These are phyloP conservation scores for Diorhabda carinulata DNA, from an alignment of 1,140 invertebrate species.

Conservation along the genomic window DNA sequence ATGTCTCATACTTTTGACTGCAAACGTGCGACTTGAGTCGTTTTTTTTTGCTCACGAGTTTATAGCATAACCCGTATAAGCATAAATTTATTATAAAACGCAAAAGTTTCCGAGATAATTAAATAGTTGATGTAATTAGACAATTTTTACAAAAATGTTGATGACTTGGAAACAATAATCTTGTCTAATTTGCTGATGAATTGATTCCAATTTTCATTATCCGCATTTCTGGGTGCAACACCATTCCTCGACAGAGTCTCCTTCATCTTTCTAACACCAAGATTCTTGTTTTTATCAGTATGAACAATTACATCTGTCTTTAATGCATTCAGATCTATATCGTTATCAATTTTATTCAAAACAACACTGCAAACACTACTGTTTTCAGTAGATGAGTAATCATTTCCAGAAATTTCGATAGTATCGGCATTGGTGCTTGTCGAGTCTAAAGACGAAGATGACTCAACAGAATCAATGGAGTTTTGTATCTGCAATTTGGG, in stretches of 20 bases:
- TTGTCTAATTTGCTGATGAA: slow-evolving; percentile 36
- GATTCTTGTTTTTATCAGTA: not conserved
- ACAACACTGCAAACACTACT: slow-evolving; percentile 1
- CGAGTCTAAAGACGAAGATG: not conserved
- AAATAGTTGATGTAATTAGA: too few relatives aligned
- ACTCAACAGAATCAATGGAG: not conserved
- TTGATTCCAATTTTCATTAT: slow-evolving; percentile 34
- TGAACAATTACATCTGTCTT: not conserved
- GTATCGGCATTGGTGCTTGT: not conserved
- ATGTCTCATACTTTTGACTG: too few relatives aligned
- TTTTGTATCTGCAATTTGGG: not conserved
- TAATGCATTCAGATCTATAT: not conserved
- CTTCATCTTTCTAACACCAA: not conserved
- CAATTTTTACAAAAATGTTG: slow-evolving; percentile 23
- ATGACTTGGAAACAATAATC: slow-evolving; percentile 30
- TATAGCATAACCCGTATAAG: too few relatives aligned
- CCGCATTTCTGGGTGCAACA: not conserved
- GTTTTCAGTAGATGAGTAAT: not conserved
- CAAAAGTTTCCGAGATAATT: too few relatives aligned
- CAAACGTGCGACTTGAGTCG: too few relatives aligned
- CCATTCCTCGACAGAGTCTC: not conserved
- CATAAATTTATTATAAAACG: too few relatives aligned
- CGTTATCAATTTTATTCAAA: not conserved
- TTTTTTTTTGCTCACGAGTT: too few relatives aligned
- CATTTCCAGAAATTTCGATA: not conserved